Percentiles rank a stretch among this genome's conserved stretches.
Evolutionary conservation across 2,113 vertebrate species (phyloP).

Genomic region (Chiloscyllium plagiosum): DNA sequence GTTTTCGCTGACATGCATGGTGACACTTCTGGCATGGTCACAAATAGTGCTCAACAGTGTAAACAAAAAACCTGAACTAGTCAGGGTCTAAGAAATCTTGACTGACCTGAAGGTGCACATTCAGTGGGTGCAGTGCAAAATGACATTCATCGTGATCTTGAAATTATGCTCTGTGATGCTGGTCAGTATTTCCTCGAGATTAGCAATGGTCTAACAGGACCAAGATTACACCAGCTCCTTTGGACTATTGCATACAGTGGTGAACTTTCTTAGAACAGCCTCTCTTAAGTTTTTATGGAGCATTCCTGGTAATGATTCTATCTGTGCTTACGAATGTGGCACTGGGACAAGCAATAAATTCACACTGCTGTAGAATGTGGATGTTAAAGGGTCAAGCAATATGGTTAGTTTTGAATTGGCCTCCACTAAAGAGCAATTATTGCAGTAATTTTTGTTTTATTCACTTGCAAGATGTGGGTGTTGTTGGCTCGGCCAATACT

Average conservation of each 20-base stretch:
- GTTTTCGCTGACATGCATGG: not conserved
- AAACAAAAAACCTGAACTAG: not conserved
- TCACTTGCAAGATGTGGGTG: too few relatives aligned
- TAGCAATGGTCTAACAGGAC: not conserved
- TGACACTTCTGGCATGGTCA: not conserved
- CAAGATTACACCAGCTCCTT: not conserved
- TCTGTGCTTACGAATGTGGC: not conserved
- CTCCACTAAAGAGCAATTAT: not conserved
- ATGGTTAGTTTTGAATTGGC: not conserved
- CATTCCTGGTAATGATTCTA: not conserved
- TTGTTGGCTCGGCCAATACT: too few relatives aligned
- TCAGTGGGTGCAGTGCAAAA: not conserved
- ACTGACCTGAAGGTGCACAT: not conserved
- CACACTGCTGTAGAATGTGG: not conserved
- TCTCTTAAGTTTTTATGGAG: not conserved
- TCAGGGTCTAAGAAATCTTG: not conserved
- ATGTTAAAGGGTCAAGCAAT: not conserved
- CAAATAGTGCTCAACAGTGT: not conserved
- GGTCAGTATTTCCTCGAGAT: not conserved
- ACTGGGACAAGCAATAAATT: not conserved
- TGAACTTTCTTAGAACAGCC: not conserved
- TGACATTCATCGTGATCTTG: not conserved
- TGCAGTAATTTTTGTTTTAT: not conserved
- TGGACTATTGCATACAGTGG: not conserved
- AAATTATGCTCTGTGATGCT: not conserved